Evolutionary conservation across 2,113 vertebrate species (phyloP).

Genomic region (Cheilinus undulatus): DNA sequence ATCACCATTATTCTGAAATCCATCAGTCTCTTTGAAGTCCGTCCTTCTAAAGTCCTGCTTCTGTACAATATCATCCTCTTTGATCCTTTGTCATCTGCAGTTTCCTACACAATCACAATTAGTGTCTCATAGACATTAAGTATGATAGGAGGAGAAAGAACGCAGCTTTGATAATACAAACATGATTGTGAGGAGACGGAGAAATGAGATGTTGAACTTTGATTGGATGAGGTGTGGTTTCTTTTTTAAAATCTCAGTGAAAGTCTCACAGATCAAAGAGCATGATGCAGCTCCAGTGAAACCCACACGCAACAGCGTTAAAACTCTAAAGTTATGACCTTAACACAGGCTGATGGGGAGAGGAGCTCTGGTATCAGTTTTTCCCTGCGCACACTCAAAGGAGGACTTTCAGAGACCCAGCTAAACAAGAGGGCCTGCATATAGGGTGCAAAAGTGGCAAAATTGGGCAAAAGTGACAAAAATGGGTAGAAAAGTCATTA

Average conservation of each 20-base stretch:
- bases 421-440: no score
- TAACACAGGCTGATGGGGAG: slow-evolving; percentile 8
- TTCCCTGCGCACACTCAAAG: no score
- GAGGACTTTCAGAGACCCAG: no score
- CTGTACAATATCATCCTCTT: slow-evolving; percentile 63
- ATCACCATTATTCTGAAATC: slow-evolving; percentile 43
- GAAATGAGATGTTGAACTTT: slow-evolving; percentile 52
- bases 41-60: slow-evolving; percentile 49
- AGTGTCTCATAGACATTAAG: slow-evolving; percentile 39
- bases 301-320: slow-evolving; percentile 28
- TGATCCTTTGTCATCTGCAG: slow-evolving; percentile 45
- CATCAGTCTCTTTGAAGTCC: slow-evolving; percentile 66
- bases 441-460: no score
- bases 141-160: slow-evolving; percentile 35
- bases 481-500: no score
- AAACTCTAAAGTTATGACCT: slow-evolving; percentile 44
- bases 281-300: slow-evolving; percentile 59
- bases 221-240: slow-evolving; percentile 40
- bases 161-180: slow-evolving; percentile 54
- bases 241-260: slow-evolving; percentile 14
- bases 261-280: slow-evolving; percentile 55
- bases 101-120: slow-evolving; percentile 60
- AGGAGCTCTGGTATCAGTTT: no score
- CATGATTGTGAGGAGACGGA: slow-evolving; percentile 15
- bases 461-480: no score